Base-by-base conservation (phyloP, 1,140 invertebrate species). In the Phymorhynchus buccinoides region DNA sequence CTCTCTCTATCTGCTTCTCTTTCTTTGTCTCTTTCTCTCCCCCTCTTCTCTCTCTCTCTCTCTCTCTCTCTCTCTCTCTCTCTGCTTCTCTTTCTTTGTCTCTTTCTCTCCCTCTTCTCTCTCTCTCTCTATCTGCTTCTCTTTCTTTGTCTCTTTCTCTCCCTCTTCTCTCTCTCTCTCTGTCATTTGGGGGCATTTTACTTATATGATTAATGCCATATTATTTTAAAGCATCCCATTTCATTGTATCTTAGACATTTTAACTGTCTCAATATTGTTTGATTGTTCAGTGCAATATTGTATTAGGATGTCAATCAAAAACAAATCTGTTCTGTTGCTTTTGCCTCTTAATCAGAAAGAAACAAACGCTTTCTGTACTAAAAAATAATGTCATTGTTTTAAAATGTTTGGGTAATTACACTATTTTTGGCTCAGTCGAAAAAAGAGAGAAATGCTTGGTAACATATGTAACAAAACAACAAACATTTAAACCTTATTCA, bases 51-150 rank as follows among this genome's bases (percentile, higher is more conserved):
- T 66, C 62, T 66, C 62, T 66, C 62, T 66, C 62, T 66, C 62
- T 66, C 62, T 66, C 62, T 66, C 62, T 66, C 62, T 66, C 62
- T 66, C 62, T 66, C 68, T 71, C 68, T 71, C 68, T 32, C 68
- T 71, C 68, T 71, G 30, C 37, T 32, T 71, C 68, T 71, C 68
- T 71, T 32, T 35, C 12, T 35, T 6, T 71, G 44, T 62, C 14
- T 6, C n/a, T 14, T 22, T 62, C 22, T 27, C n/a, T 62, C 18
- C 56, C n/a, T 22, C 4, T 32, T 71, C 27, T 71, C 30, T 71
- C 27, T 71, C 30, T 71, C 7, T 66, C 62, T 71, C 6, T 71
- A 9, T 71, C 68, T 71, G 4, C 48, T 14, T 12, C 12, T 62
- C 14, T 62, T 4, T 14, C 14, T 18, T 27, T 62, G 56, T 62